These are phyloP conservation scores for Nylanderia fulva DNA, from an alignment of 1,140 invertebrate genomes.

Conservation along the genomic window DNA sequence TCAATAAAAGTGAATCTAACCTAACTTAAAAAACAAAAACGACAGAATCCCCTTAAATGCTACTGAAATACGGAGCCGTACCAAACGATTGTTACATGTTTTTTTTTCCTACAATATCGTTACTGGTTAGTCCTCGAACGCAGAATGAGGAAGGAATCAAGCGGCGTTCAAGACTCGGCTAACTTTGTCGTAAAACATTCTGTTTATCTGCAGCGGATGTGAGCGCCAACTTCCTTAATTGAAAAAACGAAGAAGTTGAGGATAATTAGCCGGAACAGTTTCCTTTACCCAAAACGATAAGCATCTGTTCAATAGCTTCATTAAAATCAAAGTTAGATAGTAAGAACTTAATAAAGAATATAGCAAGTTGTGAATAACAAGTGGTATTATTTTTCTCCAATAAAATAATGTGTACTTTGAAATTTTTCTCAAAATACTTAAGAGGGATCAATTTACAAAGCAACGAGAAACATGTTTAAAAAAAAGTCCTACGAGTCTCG, in stretches of 20 bases:
- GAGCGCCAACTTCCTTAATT: slow-evolving; percentile 1
- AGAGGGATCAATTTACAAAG: background rate
- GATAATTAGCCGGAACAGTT: background rate
- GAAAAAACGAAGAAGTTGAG: background rate
- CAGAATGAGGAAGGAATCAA: background rate
- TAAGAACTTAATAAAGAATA: background rate
- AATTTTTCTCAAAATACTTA: background rate
- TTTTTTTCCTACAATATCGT: background rate
- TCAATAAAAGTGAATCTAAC: too few relatives aligned
- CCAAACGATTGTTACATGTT: background rate
- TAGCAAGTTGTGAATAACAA: background rate
- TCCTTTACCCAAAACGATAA: background rate
- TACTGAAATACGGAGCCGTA: background rate
- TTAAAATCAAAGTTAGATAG: background rate
- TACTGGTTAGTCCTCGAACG: background rate
- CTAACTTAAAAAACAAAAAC: too few relatives aligned
- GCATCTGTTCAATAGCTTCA: background rate
- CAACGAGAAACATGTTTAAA: background rate
- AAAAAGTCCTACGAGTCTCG: background rate
- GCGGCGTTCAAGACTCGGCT: background rate
- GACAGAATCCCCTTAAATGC: too few relatives aligned
- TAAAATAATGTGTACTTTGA: background rate
- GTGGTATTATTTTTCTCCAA: background rate
- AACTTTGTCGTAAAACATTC: background rate
- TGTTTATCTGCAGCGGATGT: background rate